Evolutionary conservation across 2,888 invertebrate species (phyloP).

Genomic region (Patella caerulea): DNA sequence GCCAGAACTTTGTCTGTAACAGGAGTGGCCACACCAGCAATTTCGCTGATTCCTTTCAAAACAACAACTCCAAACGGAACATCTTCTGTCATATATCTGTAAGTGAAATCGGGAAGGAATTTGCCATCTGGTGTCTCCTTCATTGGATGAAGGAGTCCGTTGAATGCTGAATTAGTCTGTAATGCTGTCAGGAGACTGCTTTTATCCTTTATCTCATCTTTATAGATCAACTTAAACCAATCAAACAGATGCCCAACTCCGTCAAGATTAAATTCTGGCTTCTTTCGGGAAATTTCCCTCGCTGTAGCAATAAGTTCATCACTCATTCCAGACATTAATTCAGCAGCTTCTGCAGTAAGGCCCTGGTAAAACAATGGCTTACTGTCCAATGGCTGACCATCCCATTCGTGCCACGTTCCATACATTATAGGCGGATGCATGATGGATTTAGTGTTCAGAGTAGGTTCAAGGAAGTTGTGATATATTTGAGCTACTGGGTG

Average conservation of each 20-base stretch:
- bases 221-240: conserved; percentile 51
- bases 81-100: conserved; percentile 57
- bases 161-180: conserved; percentile 52
- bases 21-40: conserved; percentile 53
- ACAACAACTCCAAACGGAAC: conserved; percentile 57
- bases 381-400: conserved; percentile 47
- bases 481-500: conserved; percentile 43
- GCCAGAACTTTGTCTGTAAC: conserved; percentile 49
- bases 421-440: conserved; percentile 60
- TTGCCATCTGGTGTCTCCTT: conserved; percentile 41
- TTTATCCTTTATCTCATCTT: conserved; percentile 44
- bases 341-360: conserved; percentile 46
- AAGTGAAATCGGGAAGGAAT: conserved; percentile 52
- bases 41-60: conserved; percentile 53
- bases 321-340: conserved; percentile 46
- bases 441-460: conserved; percentile 54
- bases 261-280: conserved; percentile 44
- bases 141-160: conserved; percentile 55
- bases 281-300: conserved; percentile 42
- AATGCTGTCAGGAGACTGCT: conserved; percentile 42
- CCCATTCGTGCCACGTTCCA: conserved; percentile 55
- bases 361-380: conserved; percentile 61
- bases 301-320: conserved; percentile 54
- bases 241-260: conserved; percentile 52
- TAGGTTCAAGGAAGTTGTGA: conserved; percentile 54